Evolutionary conservation across 2,113 vertebrate genomes (phyloP).

Genomic region (Andinoacara biseriatus): DNA sequence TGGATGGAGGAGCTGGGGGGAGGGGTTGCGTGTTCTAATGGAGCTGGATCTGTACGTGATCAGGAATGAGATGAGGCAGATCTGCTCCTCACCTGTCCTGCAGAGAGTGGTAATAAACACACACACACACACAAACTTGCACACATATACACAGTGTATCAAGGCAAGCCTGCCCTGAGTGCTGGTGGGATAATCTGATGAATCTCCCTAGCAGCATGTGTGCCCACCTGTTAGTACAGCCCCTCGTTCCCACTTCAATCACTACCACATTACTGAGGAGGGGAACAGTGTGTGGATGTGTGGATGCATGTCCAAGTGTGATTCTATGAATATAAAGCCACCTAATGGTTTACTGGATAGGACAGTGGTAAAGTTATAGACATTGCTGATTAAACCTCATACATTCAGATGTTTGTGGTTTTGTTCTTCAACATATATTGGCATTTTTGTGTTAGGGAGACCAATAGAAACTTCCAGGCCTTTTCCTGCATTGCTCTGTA

Average conservation of each 20-base stretch:
- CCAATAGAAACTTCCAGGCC: neutral
- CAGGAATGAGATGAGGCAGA: conserved; percentile 77
- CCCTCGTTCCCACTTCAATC: conserved; percentile 72
- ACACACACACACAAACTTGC: conserved; percentile 12
- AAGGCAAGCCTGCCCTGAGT: conserved; percentile 59
- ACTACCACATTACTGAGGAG: conserved; percentile 62
- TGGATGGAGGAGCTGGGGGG: conserved; percentile 12
- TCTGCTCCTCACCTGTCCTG: conserved; percentile 73
- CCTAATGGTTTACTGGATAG: neutral
- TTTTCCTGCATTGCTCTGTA: neutral
- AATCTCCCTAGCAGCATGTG: conserved; percentile 68
- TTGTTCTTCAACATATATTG: neutral
- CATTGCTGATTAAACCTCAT: conserved; percentile 2
- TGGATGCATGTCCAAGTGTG: conserved; percentile 9
- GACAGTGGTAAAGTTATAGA: neutral
- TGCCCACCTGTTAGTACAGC: conserved; percentile 76
- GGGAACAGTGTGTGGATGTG: conserved; percentile 24
- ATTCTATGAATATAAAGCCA: conserved; percentile 43
- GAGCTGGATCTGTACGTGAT: conserved; percentile 72
- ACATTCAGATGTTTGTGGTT: conserved; percentile 9
- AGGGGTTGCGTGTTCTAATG: conserved; percentile 51
- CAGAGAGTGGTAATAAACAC: conserved; percentile 19
- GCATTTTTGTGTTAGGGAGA: neutral
- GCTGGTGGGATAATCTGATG: conserved; percentile 73
- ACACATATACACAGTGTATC: conserved; percentile 25